A percentile compares a stretch with the other conserved stretches of the same genome.
Evolutionary conservation across 2,888 invertebrate species (phyloP).

Genomic region (Pollenia amentaria): DNA sequence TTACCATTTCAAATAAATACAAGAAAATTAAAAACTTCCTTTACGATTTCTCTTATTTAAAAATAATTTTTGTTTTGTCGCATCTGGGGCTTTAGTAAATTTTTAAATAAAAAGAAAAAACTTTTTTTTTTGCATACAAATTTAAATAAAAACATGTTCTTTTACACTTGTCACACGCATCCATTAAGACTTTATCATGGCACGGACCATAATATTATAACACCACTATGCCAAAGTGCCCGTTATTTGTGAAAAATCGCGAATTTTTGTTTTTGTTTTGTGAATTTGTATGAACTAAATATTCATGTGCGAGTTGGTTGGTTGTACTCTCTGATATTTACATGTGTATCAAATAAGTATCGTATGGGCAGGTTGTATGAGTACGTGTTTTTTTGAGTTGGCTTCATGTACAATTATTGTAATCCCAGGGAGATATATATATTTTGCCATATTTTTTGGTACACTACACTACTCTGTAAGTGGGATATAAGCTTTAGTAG

Average conservation of each 20-base stretch:
- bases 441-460: neutral
- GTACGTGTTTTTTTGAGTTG: conserved; percentile 2
- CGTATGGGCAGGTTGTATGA: neutral
- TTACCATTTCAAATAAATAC: too few relatives aligned
- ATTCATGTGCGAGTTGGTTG: too few relatives aligned
- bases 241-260: neutral
- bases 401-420: conserved; percentile 11
- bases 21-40: too few relatives aligned
- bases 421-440: neutral
- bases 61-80: too few relatives aligned
- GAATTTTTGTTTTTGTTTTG: neutral
- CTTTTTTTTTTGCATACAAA: neutral
- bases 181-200: conserved; percentile 46
- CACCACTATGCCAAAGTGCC: neutral
- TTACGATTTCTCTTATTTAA: too few relatives aligned
- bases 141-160: conserved; percentile 43
- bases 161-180: conserved; percentile 36
- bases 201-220: neutral
- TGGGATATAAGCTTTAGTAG: neutral
- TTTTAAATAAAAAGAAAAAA: neutral
- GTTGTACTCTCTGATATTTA: too few relatives aligned
- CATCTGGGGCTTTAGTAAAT: too few relatives aligned
- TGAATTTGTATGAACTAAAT: too few relatives aligned
- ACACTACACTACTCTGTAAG: neutral
- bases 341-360: neutral